These are phyloP conservation scores for Prietella phreatophila DNA, from an alignment of 2,113 vertebrate genomes.

Conservation along the genomic window DNA sequence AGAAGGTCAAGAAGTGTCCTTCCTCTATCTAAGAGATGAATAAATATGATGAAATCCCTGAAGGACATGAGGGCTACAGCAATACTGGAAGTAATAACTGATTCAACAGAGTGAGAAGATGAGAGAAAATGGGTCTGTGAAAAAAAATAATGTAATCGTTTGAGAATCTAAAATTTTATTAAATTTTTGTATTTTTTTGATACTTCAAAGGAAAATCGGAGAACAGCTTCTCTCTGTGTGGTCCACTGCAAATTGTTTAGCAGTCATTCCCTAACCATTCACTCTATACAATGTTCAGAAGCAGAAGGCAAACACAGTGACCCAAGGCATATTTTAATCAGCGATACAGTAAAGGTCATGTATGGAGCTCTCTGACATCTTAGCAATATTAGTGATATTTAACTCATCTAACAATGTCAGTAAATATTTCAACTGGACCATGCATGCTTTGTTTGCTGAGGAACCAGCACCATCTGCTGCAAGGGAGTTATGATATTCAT, in stretches of 20 bases:
- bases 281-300: not conserved
- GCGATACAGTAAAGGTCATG: not conserved
- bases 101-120: slow-evolving; percentile 16
- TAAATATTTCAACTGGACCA: slow-evolving; percentile 39
- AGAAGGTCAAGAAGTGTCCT: not conserved
- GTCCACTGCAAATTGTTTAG: not conserved
- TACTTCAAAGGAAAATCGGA: not conserved
- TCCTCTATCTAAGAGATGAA: not conserved
- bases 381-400: not conserved
- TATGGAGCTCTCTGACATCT: not conserved
- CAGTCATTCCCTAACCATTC: not conserved
- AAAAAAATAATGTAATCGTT: not conserved
- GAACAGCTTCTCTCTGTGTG: not conserved
- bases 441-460: not conserved
- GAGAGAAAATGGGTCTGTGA: not conserved
- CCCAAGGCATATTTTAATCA: not conserved
- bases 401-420: not conserved
- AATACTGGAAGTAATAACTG: not conserved
- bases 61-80: not conserved
- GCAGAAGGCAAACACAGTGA: not conserved
- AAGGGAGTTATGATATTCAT: not conserved
- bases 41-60: not conserved
- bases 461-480: slow-evolving; percentile 12
- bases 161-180: not conserved
- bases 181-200: too few relatives aligned